Conservation (phyloP, 2,888 invertebrate genomes). For the Tenodera sinensis region DNA sequence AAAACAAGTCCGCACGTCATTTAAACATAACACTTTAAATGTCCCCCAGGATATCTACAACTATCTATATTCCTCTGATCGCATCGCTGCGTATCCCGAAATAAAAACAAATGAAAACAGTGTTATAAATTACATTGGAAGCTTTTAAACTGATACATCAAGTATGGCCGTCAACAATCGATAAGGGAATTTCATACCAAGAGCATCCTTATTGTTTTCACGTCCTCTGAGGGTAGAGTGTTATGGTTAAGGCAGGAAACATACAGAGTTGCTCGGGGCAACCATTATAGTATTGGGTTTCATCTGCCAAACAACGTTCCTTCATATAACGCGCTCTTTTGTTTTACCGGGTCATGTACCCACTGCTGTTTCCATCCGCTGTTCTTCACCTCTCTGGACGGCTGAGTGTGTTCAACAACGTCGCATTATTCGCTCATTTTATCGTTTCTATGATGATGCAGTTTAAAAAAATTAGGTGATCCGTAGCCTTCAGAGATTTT, state of each 20-base stretch:
- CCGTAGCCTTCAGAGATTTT: too few species aligned
- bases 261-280: background rate
- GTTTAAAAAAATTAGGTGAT: too few species aligned
- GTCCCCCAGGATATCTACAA: too few species aligned
- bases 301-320: background rate
- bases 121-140: background rate
- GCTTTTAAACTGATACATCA: background rate
- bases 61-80: too few species aligned
- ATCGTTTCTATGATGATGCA: too few species aligned
- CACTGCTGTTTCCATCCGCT: too few species aligned
- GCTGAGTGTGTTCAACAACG: too few species aligned
- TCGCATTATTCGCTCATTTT: too few species aligned
- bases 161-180: background rate
- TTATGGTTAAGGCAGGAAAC: background rate
- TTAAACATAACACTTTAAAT: too few species aligned
- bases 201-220: background rate
- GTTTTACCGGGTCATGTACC: too few species aligned
- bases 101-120: background rate
- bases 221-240: background rate
- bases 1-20: too few species aligned
- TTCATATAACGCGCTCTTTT: background rate
- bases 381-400: too few species aligned
- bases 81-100: background rate
- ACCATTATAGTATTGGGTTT: constrained; percentile 4
- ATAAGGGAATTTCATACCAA: background rate